phyloP scores from a whole-genome alignment of 92 coral and sea anemone genomes.

The Zoanthus gigantus region DNA sequence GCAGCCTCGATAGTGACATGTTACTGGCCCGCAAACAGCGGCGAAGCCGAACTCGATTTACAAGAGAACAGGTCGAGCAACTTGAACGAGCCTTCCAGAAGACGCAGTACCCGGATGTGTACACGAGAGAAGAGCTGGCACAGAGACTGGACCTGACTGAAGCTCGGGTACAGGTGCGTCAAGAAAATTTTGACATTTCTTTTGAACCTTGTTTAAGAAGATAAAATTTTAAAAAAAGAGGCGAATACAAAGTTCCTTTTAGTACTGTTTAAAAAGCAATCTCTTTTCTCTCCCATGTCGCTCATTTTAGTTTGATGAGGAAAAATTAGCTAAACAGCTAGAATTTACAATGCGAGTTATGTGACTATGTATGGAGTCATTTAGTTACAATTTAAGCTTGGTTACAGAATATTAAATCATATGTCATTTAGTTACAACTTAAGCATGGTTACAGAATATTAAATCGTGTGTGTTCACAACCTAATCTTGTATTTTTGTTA shows the following conservation, averaged over 20 bases:
- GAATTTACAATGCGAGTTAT: background rate
- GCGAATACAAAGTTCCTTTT: background rate
- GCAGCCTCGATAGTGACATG: conserved; percentile 78
- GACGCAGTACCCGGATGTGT: conserved; percentile 99
- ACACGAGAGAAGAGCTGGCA: conserved; percentile 95
- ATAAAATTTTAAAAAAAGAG: background rate
- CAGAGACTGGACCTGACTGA: conserved; percentile 93
- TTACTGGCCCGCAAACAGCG: conserved; percentile 93
- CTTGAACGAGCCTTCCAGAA: conserved; percentile 96
- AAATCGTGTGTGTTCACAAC: too few species aligned
- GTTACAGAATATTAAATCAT: too few species aligned
- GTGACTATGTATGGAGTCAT: background rate
- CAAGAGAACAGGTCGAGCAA: conserved; percentile 82
- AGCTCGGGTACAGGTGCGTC: conserved; percentile 93
- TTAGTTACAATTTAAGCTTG: background rate
- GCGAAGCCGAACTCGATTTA: conserved; percentile 93
- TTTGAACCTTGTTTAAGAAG: background rate
- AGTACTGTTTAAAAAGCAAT: too few species aligned
- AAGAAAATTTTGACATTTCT: background rate
- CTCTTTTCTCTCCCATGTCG: too few species aligned
- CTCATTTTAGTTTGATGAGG: too few species aligned
- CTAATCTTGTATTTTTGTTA: background rate
- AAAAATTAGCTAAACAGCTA: background rate
- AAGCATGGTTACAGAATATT: too few species aligned
- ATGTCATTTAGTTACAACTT: background rate